Evolutionary conservation across 2,888 invertebrate species (phyloP).

Genomic region (Limnephilus lunatus): DNA sequence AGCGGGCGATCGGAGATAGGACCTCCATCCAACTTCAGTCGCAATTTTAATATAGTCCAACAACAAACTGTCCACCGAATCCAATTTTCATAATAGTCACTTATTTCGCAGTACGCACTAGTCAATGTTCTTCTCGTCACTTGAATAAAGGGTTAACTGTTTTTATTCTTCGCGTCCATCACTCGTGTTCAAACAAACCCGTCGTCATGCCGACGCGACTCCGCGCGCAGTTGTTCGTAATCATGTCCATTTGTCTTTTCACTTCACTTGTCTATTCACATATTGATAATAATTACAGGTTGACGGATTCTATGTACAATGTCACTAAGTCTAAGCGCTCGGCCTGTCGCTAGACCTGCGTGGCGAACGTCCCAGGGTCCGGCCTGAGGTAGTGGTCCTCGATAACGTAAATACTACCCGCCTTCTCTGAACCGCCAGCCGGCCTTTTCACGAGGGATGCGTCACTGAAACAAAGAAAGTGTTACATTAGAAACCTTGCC

Average conservation of each 20-base stretch:
- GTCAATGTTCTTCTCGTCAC: slow-evolving; percentile 27
- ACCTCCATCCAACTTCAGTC: neutral
- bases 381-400: slow-evolving; percentile 85
- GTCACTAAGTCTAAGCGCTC: slow-evolving; percentile 55
- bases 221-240: slow-evolving; percentile 51
- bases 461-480: slow-evolving; percentile 78
- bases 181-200: slow-evolving; percentile 43
- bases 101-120: slow-evolving; percentile 31
- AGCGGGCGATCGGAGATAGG: slow-evolving; percentile 5
- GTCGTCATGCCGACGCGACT: slow-evolving; percentile 52
- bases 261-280: slow-evolving; percentile 57
- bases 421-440: slow-evolving; percentile 76
- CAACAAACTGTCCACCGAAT: slow-evolving; percentile 14
- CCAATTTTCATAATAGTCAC: slow-evolving; percentile 20
- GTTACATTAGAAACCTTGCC: slow-evolving; percentile 43
- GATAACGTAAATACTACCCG: slow-evolving; percentile 81
- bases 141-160: slow-evolving; percentile 22
- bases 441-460: slow-evolving; percentile 84
- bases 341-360: slow-evolving; percentile 82
- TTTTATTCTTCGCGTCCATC: neutral
- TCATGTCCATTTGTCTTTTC: slow-evolving; percentile 32
- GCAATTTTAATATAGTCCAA: neutral
- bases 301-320: slow-evolving; percentile 63
- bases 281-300: slow-evolving; percentile 59
- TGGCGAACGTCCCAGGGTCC: slow-evolving; percentile 83